A percentile compares a stretch with the other conserved stretches of the same genome.
Conservation (phyloP, 2,113 vertebrate genomes). For the Corythaixoides concolor region DNA sequence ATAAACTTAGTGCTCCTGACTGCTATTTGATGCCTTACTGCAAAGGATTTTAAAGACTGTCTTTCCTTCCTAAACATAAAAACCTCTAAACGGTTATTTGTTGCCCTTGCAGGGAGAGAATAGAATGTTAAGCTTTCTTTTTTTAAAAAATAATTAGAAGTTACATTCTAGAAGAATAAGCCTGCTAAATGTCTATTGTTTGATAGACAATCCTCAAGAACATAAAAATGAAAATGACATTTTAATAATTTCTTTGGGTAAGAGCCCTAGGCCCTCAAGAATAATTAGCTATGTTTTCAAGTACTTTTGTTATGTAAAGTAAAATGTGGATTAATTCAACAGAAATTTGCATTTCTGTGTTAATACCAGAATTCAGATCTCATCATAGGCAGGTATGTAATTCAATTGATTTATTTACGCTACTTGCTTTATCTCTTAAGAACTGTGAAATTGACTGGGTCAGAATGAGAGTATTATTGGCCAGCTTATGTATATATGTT, state of each 20-base stretch:
- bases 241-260: neutral
- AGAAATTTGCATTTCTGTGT: neutral
- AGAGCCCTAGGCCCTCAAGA: neutral
- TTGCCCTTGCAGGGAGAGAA: neutral
- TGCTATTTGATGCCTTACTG: neutral
- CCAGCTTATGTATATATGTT: neutral
- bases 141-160: neutral
- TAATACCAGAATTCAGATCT: neutral
- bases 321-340: neutral
- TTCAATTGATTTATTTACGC: neutral
- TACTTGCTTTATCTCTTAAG: neutral
- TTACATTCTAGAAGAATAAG: neutral
- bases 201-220: neutral
- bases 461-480: neutral
- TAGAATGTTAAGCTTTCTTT: neutral
- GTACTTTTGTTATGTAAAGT: neutral
- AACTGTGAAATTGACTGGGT: neutral
- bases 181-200: neutral
- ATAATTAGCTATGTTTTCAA: neutral
- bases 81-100: neutral
- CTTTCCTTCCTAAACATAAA: neutral
- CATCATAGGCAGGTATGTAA: neutral
- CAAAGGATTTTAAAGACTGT: neutral
- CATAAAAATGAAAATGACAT: constrained; percentile 3
- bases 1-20: neutral